Evolutionary conservation across 2,888 invertebrate genomes (phyloP).

Genomic region (Bellardia pandia): DNA sequence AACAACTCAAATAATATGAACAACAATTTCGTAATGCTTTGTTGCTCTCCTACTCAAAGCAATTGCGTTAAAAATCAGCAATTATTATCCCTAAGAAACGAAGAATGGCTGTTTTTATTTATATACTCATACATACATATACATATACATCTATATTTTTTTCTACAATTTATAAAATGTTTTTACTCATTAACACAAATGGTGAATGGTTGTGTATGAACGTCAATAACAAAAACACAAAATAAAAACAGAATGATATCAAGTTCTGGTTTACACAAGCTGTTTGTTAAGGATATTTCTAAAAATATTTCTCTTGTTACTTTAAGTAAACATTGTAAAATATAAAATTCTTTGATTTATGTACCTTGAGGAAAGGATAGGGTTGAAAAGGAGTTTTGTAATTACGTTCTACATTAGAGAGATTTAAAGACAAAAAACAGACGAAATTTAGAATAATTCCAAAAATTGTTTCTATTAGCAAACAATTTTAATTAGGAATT

Average conservation of each 20-base stretch:
- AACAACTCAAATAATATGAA: background rate
- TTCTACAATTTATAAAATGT: constrained; percentile 27
- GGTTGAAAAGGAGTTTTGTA: background rate
- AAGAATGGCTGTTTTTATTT: constrained; percentile 18
- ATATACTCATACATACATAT: background rate
- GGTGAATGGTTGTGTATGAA: background rate
- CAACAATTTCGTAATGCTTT: constrained; percentile 9
- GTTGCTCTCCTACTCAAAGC: background rate
- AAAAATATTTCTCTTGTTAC: background rate
- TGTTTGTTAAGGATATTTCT: constrained; percentile 35
- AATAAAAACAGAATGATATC: background rate
- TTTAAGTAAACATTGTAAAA: background rate
- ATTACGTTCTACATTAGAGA: constrained; percentile 26
- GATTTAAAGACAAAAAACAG: constrained; percentile 7
- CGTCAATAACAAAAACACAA: background rate
- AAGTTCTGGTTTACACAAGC: constrained; percentile 8
- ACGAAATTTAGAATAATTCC: background rate
- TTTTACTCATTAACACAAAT: constrained; percentile 57
- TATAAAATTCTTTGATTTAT: constrained; percentile 4
- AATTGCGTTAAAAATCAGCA: constrained; percentile 68
- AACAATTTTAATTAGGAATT: constrained; percentile 51
- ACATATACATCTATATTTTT: background rate
- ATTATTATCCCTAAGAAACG: constrained; percentile 52
- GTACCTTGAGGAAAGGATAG: background rate
- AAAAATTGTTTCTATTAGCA: background rate